phyloP scores from a whole-genome alignment of 2,113 vertebrate species.

The Rhineura floridana region DNA sequence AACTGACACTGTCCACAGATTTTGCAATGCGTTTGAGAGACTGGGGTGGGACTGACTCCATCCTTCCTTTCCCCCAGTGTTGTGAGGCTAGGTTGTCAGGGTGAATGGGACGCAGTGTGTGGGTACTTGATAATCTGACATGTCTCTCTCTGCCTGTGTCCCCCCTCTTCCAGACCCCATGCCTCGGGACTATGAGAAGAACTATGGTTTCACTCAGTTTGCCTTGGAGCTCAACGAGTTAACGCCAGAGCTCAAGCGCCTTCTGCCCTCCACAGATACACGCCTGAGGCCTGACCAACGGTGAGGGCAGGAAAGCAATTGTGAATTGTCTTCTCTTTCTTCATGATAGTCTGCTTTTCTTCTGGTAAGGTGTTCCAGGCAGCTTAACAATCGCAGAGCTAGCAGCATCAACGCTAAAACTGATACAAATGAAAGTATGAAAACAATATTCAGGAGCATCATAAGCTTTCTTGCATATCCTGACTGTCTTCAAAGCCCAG shows the following conservation, averaged over 20 bases:
- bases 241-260: slow-evolving; percentile 76
- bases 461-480: not conserved
- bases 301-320: slow-evolving; percentile 63
- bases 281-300: slow-evolving; percentile 91
- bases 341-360: not conserved
- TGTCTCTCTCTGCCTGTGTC: rapidly evolving
- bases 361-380: not conserved
- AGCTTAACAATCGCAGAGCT: not conserved
- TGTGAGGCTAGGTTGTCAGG: not conserved
- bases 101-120: too few species aligned
- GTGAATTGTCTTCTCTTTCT: not conserved
- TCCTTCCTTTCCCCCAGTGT: not conserved
- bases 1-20: not conserved
- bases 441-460: not conserved
- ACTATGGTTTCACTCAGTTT: slow-evolving; percentile 89
- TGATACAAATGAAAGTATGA: not conserved
- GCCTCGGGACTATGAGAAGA: slow-evolving; percentile 82
- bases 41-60: not conserved
- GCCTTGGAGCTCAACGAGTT: slow-evolving; percentile 91
- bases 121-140: not conserved
- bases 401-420: not conserved
- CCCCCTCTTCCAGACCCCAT: slow-evolving; percentile 78
- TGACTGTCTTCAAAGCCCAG: not conserved
- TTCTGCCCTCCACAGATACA: slow-evolving; percentile 87
- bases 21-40: not conserved